Percentiles rank a stretch among this genome's conserved stretches.
These are phyloP conservation scores for Myiopsitta monachus DNA, from an alignment of 2,113 vertebrate species.

Conservation along the genomic window DNA sequence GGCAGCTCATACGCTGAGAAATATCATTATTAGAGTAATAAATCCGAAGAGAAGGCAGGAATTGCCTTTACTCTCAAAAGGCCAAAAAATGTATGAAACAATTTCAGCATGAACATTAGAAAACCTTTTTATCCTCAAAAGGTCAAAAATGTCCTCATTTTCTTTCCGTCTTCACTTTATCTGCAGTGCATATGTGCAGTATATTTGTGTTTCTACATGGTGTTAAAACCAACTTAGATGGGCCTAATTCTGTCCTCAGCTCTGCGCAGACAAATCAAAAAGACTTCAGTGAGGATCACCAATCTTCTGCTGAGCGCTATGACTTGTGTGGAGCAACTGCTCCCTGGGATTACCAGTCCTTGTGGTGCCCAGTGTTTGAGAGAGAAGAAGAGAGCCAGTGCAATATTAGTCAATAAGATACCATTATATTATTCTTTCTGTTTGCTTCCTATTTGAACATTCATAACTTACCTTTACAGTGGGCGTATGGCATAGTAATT, in stretches of 20 bases:
- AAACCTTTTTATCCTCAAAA: neutral
- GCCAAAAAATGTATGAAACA: neutral
- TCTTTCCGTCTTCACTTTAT: neutral
- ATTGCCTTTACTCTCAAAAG: neutral
- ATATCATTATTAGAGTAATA: neutral
- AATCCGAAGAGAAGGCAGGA: neutral
- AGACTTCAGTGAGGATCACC: neutral
- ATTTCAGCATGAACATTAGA: neutral
- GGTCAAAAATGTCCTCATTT: neutral
- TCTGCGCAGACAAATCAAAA: neutral
- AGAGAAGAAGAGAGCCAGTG: neutral
- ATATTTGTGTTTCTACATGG: neutral
- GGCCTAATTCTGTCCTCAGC: neutral
- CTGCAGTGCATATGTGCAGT: neutral
- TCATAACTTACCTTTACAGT: conserved; percentile 87
- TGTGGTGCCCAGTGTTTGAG: neutral
- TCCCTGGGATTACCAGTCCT: neutral
- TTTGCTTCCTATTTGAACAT: neutral
- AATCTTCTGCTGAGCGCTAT: neutral
- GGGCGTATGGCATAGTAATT: conserved; percentile 96
- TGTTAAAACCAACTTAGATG: neutral
- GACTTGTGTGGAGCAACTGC: neutral
- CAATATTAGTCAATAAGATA: neutral
- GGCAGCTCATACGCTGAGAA: neutral
- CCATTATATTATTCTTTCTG: neutral